A percentile compares a stretch with the other conserved stretches of the same genome.
Evolutionary conservation across 2,113 vertebrate genomes (phyloP).

Genomic region (Nycticryphes semicollaris): DNA sequence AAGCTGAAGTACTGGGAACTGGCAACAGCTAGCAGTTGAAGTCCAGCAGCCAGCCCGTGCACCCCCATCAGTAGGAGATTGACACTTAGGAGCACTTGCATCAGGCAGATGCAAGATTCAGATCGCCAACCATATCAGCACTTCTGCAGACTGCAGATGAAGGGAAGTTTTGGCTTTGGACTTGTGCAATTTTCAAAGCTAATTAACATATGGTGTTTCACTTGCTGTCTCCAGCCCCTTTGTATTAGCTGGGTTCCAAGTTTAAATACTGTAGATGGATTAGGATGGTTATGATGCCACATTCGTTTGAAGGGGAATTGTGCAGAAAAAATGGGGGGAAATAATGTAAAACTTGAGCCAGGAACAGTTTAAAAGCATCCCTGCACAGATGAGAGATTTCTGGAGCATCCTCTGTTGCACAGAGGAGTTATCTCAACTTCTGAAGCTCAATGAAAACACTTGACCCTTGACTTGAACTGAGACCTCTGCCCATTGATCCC

Average conservation of each 20-base stretch:
- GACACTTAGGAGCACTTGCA: not conserved
- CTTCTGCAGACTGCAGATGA: not conserved
- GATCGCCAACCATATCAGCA: not conserved
- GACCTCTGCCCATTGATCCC: slow-evolving; percentile 36
- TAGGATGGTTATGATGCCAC: not conserved
- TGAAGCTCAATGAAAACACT: slow-evolving; percentile 16
- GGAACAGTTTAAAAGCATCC: not conserved
- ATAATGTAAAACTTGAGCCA: not conserved
- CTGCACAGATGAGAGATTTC: not conserved
- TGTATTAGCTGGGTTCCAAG: not conserved
- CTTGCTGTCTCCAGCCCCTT: not conserved
- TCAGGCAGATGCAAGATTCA: not conserved
- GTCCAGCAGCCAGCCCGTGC: not conserved
- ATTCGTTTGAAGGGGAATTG: not conserved
- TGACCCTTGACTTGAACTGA: slow-evolving; percentile 43
- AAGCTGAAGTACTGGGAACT: not conserved
- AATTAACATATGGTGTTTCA: not conserved
- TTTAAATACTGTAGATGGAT: not conserved
- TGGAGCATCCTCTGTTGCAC: not conserved
- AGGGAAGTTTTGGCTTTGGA: not conserved
- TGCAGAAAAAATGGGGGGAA: not conserved
- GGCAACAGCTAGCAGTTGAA: not conserved
- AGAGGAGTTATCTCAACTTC: slow-evolving; percentile 2
- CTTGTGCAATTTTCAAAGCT: not conserved
- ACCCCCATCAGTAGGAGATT: not conserved